Evolutionary conservation across 2,113 vertebrate species (phyloP), one percentile per base, ranked within the genome.

Genomic region (Natator depressus): DNA sequence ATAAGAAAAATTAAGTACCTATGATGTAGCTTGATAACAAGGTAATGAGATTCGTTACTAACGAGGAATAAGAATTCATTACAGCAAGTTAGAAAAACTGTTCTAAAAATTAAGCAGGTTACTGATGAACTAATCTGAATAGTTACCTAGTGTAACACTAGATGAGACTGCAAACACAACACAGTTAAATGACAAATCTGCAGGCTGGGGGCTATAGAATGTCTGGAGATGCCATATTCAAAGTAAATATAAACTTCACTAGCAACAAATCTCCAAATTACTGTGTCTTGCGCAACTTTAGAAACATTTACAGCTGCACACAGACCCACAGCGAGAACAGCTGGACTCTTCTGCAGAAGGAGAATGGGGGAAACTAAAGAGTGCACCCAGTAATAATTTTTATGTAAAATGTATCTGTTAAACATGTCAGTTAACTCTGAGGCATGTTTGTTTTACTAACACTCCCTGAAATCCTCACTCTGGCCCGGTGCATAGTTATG

Each of bases 221-320:
- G 10, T 50, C 47, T 51, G 25, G 53, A 90, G 47, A 82, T 62
- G 25, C 17, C 35, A 10, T 47, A 83, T 53, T 87, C 93, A n/a
- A 91, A 59, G 20, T 35, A 59, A 4, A 3, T 62, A 62, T 35
- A 31, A 92, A 91, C 10, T 6, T 81, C 50, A 91, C 81, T 38
- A 85, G 55, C 84, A 78, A 85, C 10, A 19, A 13, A 82, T 80
- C 12, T 85, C 31, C 42, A 91, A 89, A 31, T 38, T 69, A 51
- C 79, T 76, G 46, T 24, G 24, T 25, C 81, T 82, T 79, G 57
- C 57, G 65, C 81, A 89, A 88, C 65, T 88, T 65, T 59, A 11
- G 19, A 88, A 93, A 4, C 75, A 85, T 69, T 29, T 95, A 65
- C 95, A 95, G 89, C 84, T 93, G 88, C 69, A 96, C 24, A 81